These are phyloP conservation scores for Loxodonta africana DNA, from an alignment of 2,113 vertebrate species.

Conservation along the genomic window DNA sequence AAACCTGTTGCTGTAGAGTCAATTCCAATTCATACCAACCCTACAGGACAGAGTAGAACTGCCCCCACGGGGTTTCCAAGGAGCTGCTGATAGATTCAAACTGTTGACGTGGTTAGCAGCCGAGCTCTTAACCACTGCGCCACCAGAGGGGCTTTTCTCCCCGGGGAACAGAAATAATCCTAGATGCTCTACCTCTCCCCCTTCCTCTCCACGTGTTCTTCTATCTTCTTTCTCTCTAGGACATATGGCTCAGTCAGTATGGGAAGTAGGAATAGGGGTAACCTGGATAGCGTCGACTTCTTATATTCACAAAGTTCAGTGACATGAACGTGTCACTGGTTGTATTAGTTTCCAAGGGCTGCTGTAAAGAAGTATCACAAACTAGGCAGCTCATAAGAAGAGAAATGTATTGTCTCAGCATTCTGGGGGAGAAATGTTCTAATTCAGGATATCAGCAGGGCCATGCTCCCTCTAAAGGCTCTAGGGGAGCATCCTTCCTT, in stretches of 20 bases:
- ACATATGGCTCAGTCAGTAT: accelerated
- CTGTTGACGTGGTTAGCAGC: no score
- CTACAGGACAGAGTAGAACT: no score
- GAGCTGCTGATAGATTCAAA: no score
- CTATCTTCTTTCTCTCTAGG: background rate
- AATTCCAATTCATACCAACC: no score
- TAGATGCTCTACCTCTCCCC: no score
- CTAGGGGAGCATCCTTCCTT: background rate
- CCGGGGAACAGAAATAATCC: background rate
- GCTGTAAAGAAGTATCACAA: background rate
- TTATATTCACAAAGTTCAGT: background rate
- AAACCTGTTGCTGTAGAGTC: no score
- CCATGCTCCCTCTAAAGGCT: background rate
- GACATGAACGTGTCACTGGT: background rate
- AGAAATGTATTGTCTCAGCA: background rate
- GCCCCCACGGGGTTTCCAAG: no score
- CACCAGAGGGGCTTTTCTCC: background rate
- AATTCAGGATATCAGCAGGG: background rate
- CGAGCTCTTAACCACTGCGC: no score
- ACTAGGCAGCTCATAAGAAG: background rate
- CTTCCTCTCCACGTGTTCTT: background rate
- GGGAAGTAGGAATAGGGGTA: accelerated
- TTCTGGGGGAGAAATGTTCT: background rate
- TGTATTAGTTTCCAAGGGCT: background rate
- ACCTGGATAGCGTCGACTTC: accelerated